Percentiles rank a stretch among this genome's conserved stretches.
phyloP scores from a whole-genome alignment of 2,888 invertebrate genomes.

The Rhyacophila evoluta region DNA sequence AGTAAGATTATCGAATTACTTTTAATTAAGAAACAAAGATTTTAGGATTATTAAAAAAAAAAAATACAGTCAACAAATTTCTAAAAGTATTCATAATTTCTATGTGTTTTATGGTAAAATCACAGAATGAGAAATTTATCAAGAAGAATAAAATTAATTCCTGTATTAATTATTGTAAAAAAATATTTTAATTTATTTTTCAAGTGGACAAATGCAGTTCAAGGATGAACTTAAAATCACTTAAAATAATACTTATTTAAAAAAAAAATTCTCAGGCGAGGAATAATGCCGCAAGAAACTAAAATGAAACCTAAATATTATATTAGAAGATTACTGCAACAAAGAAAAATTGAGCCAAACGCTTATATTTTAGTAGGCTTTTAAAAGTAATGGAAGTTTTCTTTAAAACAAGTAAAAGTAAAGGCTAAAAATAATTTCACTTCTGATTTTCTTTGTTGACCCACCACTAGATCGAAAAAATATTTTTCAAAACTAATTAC shows the following conservation, averaged over 20 bases:
- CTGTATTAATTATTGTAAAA: neutral
- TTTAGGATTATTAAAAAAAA: neutral
- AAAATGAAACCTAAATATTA: neutral
- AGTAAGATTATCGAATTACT: neutral
- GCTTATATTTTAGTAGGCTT: neutral
- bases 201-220: conserved; percentile 44
- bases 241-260: conserved; percentile 10
- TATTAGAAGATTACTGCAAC: neutral
- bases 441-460: no score
- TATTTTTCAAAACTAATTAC: no score
- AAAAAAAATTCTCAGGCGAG: neutral
- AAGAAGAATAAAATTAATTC: neutral
- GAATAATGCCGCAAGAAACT: neutral
- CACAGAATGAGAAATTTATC: conserved; percentile 25
- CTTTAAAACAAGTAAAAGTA: neutral
- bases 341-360: neutral
- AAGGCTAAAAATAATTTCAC: neutral
- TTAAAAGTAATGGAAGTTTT: neutral
- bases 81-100: neutral
- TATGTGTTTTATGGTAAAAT: neutral
- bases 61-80: neutral
- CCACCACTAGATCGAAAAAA: no score
- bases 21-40: neutral
- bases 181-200: conserved; percentile 20
- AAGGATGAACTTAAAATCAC: conserved; percentile 36